Evolutionary conservation across 2,888 invertebrate genomes (phyloP), one percentile per base, ranked within the genome.

Genomic region (Tipula unca): DNA sequence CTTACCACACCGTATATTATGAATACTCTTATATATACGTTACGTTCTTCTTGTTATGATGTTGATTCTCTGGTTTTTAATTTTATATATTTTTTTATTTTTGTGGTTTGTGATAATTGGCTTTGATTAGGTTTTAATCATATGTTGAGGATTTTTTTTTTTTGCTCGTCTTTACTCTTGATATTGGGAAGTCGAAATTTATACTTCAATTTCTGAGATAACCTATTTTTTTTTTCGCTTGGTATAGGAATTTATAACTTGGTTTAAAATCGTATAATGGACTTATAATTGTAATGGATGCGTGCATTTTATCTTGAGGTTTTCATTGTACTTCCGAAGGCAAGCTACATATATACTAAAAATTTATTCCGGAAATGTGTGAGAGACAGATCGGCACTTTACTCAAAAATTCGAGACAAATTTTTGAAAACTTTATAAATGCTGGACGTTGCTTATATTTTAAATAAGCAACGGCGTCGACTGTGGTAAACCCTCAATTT

Each of bases 61-160:
- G 48, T 48, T n/a, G 48, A 48, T 48, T 69, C 25, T 69, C 69
- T 69, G 10, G 20, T 69, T 69, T 69, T 69, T 6, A 32, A 1
- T 32, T 32, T 32, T 32, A 6, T 32, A n/a, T 69, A 0, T 10
- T 69, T 8, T 69, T 25, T 8, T 69, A 13, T 69, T 69, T n/a
- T 69, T 69, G 69, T 13, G 69, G 69, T 69, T 69, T 69, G 69
- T 69, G 69, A 69, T 69, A 69, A 69, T 69, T 69, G 69, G 69
- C 25, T 69, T 69, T 69, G 69, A 69, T 69, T 69, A 69, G 69
- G 69, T 69, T 69, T 69, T 69, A 69, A 69, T 69, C 69, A 69
- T 69, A 69, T 69, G 25, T 13, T 25, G 25, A 17, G 8, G 48
- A n/a, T n/a, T n/a, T n/a, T n/a, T 1, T 48, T 3, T 14, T 69